Evolutionary conservation across 2,888 invertebrate genomes (phyloP), one percentile per base, ranked within the genome.

Genomic region (Amblyjoppa proteus): DNA sequence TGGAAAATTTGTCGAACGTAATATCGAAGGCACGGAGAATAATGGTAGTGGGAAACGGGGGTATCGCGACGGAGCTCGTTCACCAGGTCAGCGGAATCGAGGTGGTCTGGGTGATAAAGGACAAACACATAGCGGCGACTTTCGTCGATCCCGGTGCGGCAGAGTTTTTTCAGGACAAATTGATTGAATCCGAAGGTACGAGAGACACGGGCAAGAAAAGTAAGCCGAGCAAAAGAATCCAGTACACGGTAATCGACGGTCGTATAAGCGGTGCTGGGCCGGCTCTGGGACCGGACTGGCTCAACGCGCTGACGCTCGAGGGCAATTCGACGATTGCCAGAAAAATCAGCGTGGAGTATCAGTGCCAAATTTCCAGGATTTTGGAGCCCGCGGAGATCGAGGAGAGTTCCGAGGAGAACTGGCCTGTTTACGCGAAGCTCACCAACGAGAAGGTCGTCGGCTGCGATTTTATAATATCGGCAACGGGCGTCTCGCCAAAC

Each of bases 201-300:
- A 66, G 78, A n/a, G 31, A 68, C 4, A 38, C 82, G 38, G 56
- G 73, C 70, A 31, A 84, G n/a, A 28, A 70, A 56, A 85, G 16
- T 7, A 20, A 45, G 20, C 74, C 85, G 7, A 83, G 96, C 28
- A 96, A 96, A 93, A 95, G 97, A 89, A 96, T 97, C 95, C 95
- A 96, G 53, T 98, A 96, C 91, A 95, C 95, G 76, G 96, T 96
- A 89, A 95, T 96, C 87, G 95, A 94, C 84, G 92, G 92, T 61
- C 87, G 94, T 70, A 56, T 25, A 4, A 91, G 94, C 45, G 94
- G 95, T 90, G 95, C 95, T 3, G 99, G 99, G 13, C 98, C 98
- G 86, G 99, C 99, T 3, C 95, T 99, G 78, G 99, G 99, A 0
- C 99, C 99, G 9, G 99, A 99, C 94, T 99, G 99, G 99, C 97